Conservation (phyloP, 92 coral and sea anemone genomes). For the Plumapathes pennacea region DNA sequence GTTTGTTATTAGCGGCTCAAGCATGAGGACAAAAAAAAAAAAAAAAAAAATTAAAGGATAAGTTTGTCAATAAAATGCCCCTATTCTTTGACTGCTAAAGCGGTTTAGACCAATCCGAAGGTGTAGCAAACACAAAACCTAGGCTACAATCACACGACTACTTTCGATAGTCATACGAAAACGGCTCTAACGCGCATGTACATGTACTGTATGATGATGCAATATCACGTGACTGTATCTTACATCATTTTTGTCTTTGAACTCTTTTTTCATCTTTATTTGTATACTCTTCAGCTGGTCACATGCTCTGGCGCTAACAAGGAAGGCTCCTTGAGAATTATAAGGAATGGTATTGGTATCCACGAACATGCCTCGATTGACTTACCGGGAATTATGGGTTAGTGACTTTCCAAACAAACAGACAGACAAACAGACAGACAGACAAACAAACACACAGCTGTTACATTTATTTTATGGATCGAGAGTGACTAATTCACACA, state of each 20-base stretch:
- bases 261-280: neutral
- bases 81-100: neutral
- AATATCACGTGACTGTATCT: neutral
- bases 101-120: too few relatives aligned
- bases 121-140: too few relatives aligned
- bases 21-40: too few relatives aligned
- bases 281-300: conserved; percentile 56
- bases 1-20: too few relatives aligned
- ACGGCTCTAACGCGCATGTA: neutral
- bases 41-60: neutral
- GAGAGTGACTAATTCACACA: too few relatives aligned
- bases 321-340: conserved; percentile 92
- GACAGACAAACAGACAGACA: too few relatives aligned
- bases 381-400: conserved; percentile 97
- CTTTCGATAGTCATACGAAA: too few relatives aligned
- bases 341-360: conserved; percentile 96
- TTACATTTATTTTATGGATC: too few relatives aligned
- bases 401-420: neutral
- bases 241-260: neutral
- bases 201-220: neutral
- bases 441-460: too few relatives aligned
- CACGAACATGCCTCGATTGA: conserved; percentile 98
- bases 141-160: too few relatives aligned
- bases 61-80: neutral
- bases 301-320: conserved; percentile 97